Conservation (phyloP, 2,113 vertebrate species). For the Madoqua kirkii region DNA sequence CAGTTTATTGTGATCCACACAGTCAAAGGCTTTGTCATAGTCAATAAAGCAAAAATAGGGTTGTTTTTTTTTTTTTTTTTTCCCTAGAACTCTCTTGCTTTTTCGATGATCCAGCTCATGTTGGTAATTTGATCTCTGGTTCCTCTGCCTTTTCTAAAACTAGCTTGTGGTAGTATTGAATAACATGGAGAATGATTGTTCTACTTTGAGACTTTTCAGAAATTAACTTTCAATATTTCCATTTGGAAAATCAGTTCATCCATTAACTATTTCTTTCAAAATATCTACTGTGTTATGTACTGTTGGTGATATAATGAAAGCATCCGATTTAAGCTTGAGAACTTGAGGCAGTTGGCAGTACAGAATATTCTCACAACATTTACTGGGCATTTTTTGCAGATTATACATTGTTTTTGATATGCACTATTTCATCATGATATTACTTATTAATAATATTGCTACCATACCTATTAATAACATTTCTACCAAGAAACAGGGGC, state of each 20-base stretch:
- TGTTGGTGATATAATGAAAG: neutral
- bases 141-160: no score
- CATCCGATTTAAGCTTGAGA: neutral
- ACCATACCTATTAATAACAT: neutral
- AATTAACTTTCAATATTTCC: neutral
- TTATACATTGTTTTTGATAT: neutral
- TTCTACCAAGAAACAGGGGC: neutral
- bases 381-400: neutral
- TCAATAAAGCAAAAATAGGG: no score
- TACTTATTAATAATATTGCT: neutral
- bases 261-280: neutral
- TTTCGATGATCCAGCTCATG: no score
- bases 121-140: no score
- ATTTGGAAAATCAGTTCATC: neutral
- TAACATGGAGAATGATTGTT: neutral
- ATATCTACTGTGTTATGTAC: neutral
- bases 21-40: no score
- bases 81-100: no score
- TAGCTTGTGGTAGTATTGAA: neutral
- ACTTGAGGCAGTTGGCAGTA: neutral
- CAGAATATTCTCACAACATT: neutral
- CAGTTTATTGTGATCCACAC: no score
- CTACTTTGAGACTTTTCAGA: neutral
- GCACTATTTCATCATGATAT: neutral
- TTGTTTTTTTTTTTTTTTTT: no score